Conservation (phyloP, 2,888 invertebrate species). For the Diaperis boleti region DNA sequence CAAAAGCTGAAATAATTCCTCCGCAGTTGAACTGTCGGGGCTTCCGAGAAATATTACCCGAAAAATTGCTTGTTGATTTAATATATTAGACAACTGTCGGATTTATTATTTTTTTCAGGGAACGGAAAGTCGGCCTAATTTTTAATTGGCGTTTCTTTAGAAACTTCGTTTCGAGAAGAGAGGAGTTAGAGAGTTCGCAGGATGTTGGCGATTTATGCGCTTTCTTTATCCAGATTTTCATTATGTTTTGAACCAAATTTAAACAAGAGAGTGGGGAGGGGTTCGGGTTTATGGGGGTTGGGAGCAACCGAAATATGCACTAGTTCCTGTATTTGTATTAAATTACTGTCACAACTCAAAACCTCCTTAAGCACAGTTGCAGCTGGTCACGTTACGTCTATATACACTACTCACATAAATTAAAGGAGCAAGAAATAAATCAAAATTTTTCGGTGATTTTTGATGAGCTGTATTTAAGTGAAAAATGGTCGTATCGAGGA, state of each 20-base stretch:
- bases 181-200: constrained; percentile 6
- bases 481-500: too few species aligned
- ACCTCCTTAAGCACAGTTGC: too few species aligned
- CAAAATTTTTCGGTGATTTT: too few species aligned
- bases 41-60: constrained; percentile 4
- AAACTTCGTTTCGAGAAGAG: constrained; percentile 8
- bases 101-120: constrained; percentile 5
- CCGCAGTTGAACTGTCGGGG: background rate
- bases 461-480: too few species aligned
- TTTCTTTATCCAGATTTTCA: constrained; percentile 15
- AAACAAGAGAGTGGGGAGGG: constrained; percentile 2
- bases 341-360: too few species aligned
- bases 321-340: too few species aligned
- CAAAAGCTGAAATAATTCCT: constrained; percentile 29
- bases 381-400: too few species aligned
- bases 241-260: constrained; percentile 5
- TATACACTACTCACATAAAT: too few species aligned
- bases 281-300: too few species aligned
- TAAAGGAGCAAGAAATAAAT: too few species aligned
- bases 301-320: too few species aligned
- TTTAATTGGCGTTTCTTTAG: constrained; percentile 20
- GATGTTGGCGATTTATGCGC: constrained; percentile 14
- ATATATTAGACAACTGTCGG: constrained; percentile 5
- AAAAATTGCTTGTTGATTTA: constrained; percentile 10
- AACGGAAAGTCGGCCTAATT: constrained; percentile 18